Evolutionary conservation across 2,113 vertebrate genomes (phyloP).

Genomic region (Rousettus leschenaultii): DNA sequence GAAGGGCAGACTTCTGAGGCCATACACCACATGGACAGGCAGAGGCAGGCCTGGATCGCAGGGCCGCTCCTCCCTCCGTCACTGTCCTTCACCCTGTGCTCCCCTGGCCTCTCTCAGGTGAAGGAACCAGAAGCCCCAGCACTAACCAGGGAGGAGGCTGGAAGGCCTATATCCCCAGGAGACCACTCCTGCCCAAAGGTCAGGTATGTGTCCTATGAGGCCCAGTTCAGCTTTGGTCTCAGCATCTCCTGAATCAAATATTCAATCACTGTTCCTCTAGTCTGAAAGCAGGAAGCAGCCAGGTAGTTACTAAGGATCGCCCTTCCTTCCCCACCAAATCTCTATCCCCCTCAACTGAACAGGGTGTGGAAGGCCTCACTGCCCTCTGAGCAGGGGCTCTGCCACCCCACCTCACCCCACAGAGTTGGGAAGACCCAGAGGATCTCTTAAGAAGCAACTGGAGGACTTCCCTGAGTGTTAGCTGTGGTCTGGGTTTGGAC

Average conservation of each 20-base stretch:
- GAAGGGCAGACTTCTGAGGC: not conserved
- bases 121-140: not conserved
- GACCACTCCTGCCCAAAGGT: not conserved
- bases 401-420: not conserved
- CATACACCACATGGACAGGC: not conserved
- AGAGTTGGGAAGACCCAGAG: not conserved
- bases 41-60: not conserved
- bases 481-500: not conserved
- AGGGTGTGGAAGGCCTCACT: not conserved
- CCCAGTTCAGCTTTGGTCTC: not conserved
- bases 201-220: not conserved
- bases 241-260: not conserved
- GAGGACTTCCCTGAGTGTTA: accelerated
- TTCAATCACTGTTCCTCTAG: accelerated
- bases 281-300: not conserved
- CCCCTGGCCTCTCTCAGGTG: not conserved
- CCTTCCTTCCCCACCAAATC: too few species aligned
- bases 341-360: not conserved
- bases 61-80: not conserved
- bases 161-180: not conserved
- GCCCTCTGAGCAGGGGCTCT: not conserved
- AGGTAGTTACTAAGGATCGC: not conserved
- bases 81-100: not conserved
- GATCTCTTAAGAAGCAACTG: not conserved
- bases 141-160: not conserved